Conservation (phyloP, 2,888 invertebrate genomes). For the Arctia plantaginis region DNA sequence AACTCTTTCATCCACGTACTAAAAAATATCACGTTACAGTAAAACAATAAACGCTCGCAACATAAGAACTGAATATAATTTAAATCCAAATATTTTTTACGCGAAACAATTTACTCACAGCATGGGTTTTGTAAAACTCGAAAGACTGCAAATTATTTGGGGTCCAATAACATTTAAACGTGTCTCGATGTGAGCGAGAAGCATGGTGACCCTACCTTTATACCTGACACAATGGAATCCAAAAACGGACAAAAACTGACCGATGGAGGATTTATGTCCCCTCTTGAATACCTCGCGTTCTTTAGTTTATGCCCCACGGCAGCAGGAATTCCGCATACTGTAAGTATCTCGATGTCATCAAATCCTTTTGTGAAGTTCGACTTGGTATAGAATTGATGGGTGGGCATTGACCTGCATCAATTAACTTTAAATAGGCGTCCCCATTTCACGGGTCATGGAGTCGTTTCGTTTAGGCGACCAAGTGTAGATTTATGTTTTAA, state of each 20-base stretch:
- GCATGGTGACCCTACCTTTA: constrained; percentile 56
- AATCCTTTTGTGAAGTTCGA: constrained; percentile 50
- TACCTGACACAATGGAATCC: constrained; percentile 77
- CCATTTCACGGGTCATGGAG: constrained; percentile 6
- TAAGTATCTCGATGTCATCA: constrained; percentile 52
- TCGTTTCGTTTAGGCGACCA: neutral
- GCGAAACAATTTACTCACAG: constrained; percentile 39
- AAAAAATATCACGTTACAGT: neutral
- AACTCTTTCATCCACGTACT: neutral
- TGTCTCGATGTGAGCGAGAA: constrained; percentile 32
- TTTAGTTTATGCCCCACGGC: constrained; percentile 41
- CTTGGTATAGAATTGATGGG: constrained; percentile 44
- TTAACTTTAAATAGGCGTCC: constrained; percentile 31
- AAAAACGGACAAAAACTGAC: constrained; percentile 72
- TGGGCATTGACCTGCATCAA: constrained; percentile 49
- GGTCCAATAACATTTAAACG: constrained; percentile 30
- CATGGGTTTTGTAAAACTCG: constrained; percentile 26
- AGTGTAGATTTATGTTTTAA: neutral
- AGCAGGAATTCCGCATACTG: constrained; percentile 43
- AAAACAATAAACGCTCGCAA: neutral
- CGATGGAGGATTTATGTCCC: constrained; percentile 68
- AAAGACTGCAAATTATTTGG: constrained; percentile 34
- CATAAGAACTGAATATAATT: neutral
- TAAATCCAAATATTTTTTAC: constrained; percentile 12
- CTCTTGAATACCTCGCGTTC: constrained; percentile 51